Percentiles rank a stretch among this genome's conserved stretches.
Conservation (phyloP, 1,140 invertebrate genomes). For the Centruroides vittatus region DNA sequence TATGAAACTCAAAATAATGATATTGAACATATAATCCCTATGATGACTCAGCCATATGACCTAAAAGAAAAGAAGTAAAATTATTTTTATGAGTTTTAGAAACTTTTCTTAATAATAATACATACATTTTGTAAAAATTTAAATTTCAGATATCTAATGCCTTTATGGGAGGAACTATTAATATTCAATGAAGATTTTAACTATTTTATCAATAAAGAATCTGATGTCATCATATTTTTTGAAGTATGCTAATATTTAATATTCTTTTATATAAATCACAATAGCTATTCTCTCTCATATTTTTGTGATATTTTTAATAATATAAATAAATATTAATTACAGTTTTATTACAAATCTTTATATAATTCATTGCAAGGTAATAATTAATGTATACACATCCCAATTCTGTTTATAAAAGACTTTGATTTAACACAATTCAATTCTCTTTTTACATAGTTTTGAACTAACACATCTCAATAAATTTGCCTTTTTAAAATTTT, state of each 20-base stretch:
- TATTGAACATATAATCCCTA: constrained; percentile 28
- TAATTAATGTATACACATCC: no score
- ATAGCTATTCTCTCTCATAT: no score
- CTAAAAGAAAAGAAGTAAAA: constrained; percentile 26
- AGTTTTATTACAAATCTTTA: no score
- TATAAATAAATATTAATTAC: no score
- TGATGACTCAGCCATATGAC: constrained; percentile 34
- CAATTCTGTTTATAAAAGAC: no score
- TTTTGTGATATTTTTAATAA: no score
- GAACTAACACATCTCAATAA: no score
- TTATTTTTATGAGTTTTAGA: neutral
- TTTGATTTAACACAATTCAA: no score
- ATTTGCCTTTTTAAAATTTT: no score
- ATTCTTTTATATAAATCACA: no score
- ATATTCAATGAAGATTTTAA: constrained; percentile 44
- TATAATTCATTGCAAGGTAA: no score
- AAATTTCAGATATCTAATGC: constrained; percentile 25
- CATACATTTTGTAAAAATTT: neutral
- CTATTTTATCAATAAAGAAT: constrained; percentile 32
- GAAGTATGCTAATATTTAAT: constrained; percentile 27
- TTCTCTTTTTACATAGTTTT: no score
- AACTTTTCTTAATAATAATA: neutral
- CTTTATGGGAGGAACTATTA: constrained; percentile 47
- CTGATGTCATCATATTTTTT: constrained; percentile 41
- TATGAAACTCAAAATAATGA: constrained; percentile 29